Evolutionary conservation across 2,797 vertebrate species (phyloP), one percentile per base, ranked within the genome.

Genomic region (Synaphobranchus kaupii): DNA sequence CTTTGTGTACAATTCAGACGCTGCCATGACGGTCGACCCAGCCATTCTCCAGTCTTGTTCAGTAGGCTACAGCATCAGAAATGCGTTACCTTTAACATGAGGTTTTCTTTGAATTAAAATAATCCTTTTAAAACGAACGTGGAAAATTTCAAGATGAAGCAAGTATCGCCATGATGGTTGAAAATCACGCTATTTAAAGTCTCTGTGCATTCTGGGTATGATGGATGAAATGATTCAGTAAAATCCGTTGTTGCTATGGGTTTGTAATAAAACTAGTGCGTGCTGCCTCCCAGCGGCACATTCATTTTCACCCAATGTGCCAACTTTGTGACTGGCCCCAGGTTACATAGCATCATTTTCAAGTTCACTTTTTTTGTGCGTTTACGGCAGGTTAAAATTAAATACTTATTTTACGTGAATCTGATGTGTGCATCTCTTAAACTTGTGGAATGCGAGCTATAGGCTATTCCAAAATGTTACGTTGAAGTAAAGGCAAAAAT

Each of bases 1-100:
- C 98, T 98, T 98, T 89, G 98, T 98, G 94, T 97, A 99, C 86
- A 98, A 97, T 96, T 98, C 97, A 81, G 97, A 97, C 93, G 97
- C 97, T 94, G 98, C 98, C 97, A 98, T 98, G 94, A 91, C 94
- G 91, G 89, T 92, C 91, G 89, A 86, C 90, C 91, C 84, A 91
- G 93, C 90, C 91, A 93, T 84, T 85, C 92, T 88, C 92, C 93
- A 87, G 89, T 94, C 91, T 89, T 90, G 90, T 90, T 91, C 91
- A 89, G 89, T 63, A 28, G 12, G 73, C 39, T 78, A 86, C 84
- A 90, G 66, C 88, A 94, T 93, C 92, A 86, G 90, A 86, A 73
- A 89, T 76, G 88, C 87, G 84, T 87, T 86, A 80, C 88, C 60
- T 92, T 48, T 88, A 90, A 84, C 90, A 84, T 71, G 85, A 50